A percentile compares a stretch with the other conserved stretches of the same genome.
Conservation (phyloP, 2,113 vertebrate species). For the Vombatus ursinus region DNA sequence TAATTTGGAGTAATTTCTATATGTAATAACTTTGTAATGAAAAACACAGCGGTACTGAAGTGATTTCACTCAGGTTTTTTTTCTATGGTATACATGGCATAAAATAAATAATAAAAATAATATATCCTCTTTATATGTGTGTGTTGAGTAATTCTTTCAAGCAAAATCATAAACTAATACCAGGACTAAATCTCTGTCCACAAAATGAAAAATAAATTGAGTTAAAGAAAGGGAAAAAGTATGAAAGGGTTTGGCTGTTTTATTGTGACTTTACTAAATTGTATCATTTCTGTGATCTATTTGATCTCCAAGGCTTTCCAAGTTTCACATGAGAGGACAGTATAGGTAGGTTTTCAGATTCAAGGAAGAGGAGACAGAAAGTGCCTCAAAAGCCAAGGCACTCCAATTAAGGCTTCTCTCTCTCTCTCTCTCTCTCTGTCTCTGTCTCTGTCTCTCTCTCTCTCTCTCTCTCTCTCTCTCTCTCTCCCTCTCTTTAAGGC, state of each 20-base stretch:
- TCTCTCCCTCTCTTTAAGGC: too few relatives aligned
- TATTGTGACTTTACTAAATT: conserved; percentile 90
- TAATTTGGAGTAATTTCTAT: conserved; percentile 94
- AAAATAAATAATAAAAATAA: conserved; percentile 90
- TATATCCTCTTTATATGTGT: conserved; percentile 88
- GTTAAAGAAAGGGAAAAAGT: conserved; percentile 88
- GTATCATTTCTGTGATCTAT: conserved; percentile 82
- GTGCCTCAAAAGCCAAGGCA: conserved; percentile 7
- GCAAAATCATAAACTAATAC: conserved; percentile 92
- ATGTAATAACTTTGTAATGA: conserved; percentile 94
- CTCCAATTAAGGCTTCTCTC: conserved; percentile 20
- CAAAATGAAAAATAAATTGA: conserved; percentile 93
- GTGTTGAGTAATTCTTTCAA: conserved; percentile 88
- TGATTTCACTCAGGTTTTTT: conserved; percentile 84
- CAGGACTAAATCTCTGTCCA: conserved; percentile 89
- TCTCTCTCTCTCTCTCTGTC: too few relatives aligned
- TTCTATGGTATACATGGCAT: conserved; percentile 87
- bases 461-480: too few relatives aligned
- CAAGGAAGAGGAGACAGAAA: conserved; percentile 57
- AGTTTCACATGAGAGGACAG: conserved; percentile 75
- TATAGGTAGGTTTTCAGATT: conserved; percentile 67
- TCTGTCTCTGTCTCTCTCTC: too few relatives aligned
- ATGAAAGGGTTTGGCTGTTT: conserved; percentile 87
- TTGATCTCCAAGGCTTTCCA: conserved; percentile 79
- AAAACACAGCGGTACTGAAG: conserved; percentile 90